Evolutionary conservation across 2,113 vertebrate species (phyloP).

Genomic region (Cinclus cinclus): DNA sequence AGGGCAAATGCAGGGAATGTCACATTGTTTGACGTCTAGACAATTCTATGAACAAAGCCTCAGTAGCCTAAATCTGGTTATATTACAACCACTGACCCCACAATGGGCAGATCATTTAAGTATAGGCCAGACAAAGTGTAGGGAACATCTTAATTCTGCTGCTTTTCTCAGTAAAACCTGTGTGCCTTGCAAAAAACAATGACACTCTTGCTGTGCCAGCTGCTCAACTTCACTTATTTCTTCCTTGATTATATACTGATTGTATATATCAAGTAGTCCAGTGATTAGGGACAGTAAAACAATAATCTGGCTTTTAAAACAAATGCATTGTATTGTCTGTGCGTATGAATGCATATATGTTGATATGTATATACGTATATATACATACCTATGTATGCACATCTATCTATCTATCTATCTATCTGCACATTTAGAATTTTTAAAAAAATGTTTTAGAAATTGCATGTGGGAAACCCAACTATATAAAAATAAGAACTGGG

Average conservation of each 20-base stretch:
- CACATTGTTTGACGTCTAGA: not conserved
- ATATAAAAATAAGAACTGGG: not conserved
- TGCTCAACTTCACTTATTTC: not conserved
- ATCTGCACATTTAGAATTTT: not conserved
- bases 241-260: not conserved
- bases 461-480: not conserved
- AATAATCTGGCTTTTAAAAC: not conserved
- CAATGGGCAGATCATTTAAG: not conserved
- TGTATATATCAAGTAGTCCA: not conserved
- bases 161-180: not conserved
- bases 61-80: not conserved
- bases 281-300: not conserved
- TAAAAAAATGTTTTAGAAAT: not conserved
- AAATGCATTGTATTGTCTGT: not conserved
- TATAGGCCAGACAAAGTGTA: not conserved
- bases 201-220: not conserved
- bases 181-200: not conserved
- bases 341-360: not conserved
- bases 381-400: not conserved
- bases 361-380: not conserved
- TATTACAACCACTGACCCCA: not conserved
- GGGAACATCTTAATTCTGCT: not conserved
- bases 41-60: not conserved
- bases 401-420: too few species aligned
- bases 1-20: not conserved